phyloP scores from a whole-genome alignment of 2,888 invertebrate genomes.

The Trissoscelio sp. region DNA sequence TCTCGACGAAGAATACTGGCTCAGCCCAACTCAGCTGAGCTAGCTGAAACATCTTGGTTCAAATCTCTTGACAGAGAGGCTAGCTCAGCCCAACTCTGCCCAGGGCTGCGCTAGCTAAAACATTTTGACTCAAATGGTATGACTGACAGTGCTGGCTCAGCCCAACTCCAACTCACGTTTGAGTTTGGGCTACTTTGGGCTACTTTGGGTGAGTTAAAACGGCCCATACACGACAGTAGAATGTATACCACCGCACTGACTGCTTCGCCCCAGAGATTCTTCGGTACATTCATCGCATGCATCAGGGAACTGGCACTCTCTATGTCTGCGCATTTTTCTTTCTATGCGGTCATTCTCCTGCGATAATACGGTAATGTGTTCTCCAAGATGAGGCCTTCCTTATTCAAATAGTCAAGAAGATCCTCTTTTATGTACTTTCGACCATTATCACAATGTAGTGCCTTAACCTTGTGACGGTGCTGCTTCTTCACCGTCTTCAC shows the following conservation, averaged over 20 bases:
- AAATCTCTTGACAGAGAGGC: no score
- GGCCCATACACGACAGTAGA: no score
- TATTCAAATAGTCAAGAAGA: not conserved
- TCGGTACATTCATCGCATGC: not conserved
- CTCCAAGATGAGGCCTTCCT: conserved; percentile 47
- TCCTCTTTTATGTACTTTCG: conserved; percentile 2
- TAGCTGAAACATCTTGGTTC: no score
- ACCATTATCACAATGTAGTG: not conserved
- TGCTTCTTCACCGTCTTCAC: not conserved
- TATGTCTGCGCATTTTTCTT: conserved; percentile 52
- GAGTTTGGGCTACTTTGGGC: conserved; percentile 28
- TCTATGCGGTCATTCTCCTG: conserved; percentile 62
- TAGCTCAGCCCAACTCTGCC: no score
- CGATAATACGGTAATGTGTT: conserved; percentile 48
- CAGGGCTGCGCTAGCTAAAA: no score
- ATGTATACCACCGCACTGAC: conserved; percentile 9
- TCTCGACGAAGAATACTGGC: no score
- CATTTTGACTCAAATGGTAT: no score
- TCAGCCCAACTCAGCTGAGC: no score
- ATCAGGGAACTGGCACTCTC: conserved; percentile 37
- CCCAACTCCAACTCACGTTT: no score
- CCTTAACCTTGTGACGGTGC: not conserved
- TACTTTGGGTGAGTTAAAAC: conserved; percentile 21
- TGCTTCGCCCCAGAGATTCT: conserved; percentile 10
- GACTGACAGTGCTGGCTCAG: no score